A percentile compares a stretch with the other conserved stretches of the same genome.
phyloP scores from a whole-genome alignment of 2,888 invertebrate species.

The Rhyacophila evoluta region DNA sequence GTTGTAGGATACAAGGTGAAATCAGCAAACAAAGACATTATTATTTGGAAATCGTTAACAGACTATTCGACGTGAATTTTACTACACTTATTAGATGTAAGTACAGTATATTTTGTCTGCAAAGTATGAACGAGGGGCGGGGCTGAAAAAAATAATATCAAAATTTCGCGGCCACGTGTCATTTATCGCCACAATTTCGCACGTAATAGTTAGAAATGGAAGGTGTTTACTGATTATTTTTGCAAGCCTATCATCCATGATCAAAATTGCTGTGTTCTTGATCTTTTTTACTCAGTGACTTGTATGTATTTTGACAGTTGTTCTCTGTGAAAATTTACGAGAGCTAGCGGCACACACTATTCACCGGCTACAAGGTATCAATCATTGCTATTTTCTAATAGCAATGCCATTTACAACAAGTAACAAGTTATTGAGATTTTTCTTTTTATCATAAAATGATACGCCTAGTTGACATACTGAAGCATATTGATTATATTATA shows the following conservation, averaged over 20 bases:
- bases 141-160: conserved; percentile 55
- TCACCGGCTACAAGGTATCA: conserved; percentile 31
- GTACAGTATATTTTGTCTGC: not conserved
- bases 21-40: not conserved
- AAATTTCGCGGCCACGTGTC: conserved; percentile 56
- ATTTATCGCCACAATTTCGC: conserved; percentile 48
- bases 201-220: not conserved
- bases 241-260: not conserved
- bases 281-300: conserved; percentile 17
- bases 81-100: not conserved
- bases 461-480: not conserved
- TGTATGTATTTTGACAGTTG: conserved; percentile 53
- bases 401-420: not conserved
- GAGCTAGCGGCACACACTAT: conserved; percentile 49
- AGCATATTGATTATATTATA: not conserved
- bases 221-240: not conserved
- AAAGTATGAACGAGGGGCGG: conserved; percentile 50
- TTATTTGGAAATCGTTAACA: not conserved
- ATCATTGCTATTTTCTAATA: not conserved
- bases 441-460: not conserved
- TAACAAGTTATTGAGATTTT: not conserved
- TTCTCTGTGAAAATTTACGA: conserved; percentile 49
- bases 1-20: conserved; percentile 14
- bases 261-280: not conserved
- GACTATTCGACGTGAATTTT: not conserved